Percentiles rank a stretch among this genome's conserved stretches.
Conservation (phyloP, 2,797 vertebrate genomes). For the Phaenicophaeus curvirostris region DNA sequence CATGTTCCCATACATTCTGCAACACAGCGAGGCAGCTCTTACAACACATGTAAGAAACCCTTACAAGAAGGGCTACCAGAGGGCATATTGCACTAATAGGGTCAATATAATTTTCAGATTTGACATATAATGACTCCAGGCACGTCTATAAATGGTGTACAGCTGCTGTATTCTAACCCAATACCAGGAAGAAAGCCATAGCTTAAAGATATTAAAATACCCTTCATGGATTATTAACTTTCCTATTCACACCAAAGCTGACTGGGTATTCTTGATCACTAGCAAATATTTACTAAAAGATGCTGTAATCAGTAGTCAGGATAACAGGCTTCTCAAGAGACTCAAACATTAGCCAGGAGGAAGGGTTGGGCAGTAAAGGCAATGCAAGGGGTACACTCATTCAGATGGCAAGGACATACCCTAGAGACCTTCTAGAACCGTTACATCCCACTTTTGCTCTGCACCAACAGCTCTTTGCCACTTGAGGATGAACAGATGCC, state of each 20-base stretch:
- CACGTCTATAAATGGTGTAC: background rate
- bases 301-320: background rate
- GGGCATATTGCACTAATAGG: background rate
- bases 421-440: background rate
- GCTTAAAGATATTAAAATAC: background rate
- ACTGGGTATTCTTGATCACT: background rate
- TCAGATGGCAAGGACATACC: background rate
- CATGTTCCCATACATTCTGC: accelerated
- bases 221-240: background rate
- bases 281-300: background rate
- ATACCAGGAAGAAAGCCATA: background rate
- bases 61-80: background rate
- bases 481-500: background rate
- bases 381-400: background rate
- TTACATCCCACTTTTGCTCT: background rate
- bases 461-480: background rate
- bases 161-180: background rate
- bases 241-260: background rate
- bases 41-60: background rate
- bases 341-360: background rate
- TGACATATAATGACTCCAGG: background rate
- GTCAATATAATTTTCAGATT: background rate
- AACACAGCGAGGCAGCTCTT: background rate
- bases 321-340: background rate
- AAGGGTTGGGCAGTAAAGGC: background rate